Evolutionary conservation across 64 coral and sea anemone species (phyloP).

Genomic region (Pocillopora verrucosa): DNA sequence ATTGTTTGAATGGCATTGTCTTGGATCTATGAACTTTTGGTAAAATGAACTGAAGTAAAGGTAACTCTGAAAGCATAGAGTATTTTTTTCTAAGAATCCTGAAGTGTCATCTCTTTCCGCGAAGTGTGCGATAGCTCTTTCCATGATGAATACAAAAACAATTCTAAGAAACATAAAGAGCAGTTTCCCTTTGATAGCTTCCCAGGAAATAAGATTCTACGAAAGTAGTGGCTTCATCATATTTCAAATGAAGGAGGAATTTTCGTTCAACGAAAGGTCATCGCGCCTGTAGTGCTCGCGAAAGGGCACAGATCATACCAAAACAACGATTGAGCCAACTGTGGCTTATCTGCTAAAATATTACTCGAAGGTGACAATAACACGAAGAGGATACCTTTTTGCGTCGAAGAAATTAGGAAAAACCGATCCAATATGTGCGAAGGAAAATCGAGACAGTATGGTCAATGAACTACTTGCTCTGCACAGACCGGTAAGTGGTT

Average conservation of each 20-base stretch:
- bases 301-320: conserved; percentile 40
- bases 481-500: too few species aligned
- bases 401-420: too few species aligned
- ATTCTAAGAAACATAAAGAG: background rate
- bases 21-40: too few species aligned
- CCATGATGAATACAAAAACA: too few species aligned
- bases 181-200: background rate
- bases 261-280: conserved; percentile 30
- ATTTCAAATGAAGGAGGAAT: conserved; percentile 31
- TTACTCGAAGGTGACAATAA: conserved; percentile 8
- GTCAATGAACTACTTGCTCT: background rate
- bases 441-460: background rate
- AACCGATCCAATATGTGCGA: too few species aligned
- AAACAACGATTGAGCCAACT: conserved; percentile 55
- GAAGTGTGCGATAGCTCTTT: too few species aligned
- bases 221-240: conserved; percentile 31
- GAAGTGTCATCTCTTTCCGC: too few species aligned
- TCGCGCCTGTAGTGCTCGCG: conserved; percentile 40
- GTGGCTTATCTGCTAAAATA: conserved; percentile 29
- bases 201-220: background rate
- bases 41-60: too few species aligned
- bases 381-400: background rate
- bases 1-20: too few species aligned
- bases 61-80: too few species aligned
- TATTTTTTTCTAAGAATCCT: too few species aligned